Conservation (phyloP, 1,140 invertebrate species). For the Drosophila ambigua region DNA sequence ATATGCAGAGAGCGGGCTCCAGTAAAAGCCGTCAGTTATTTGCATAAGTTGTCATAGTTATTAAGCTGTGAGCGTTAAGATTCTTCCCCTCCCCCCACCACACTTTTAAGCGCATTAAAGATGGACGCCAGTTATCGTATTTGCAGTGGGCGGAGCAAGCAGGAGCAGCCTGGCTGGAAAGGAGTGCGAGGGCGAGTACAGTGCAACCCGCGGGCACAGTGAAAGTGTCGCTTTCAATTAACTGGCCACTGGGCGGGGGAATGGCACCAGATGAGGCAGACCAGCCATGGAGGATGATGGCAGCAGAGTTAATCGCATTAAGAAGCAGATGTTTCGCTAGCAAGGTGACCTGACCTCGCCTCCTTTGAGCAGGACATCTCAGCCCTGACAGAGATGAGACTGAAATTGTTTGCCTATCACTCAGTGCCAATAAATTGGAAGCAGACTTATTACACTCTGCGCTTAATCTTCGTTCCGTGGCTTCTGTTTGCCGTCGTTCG, state of each 20-base stretch:
- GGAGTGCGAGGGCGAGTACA: not conserved
- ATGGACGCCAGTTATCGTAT: slow-evolving; percentile 54
- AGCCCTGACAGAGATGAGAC: not conserved
- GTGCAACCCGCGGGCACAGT: slow-evolving; percentile 16
- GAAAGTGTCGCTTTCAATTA: slow-evolving; percentile 62
- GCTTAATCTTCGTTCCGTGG: not conserved
- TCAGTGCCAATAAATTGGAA: slow-evolving; percentile 24
- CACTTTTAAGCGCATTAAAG: slow-evolving; percentile 76
- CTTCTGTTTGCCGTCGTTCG: not conserved
- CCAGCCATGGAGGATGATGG: slow-evolving; percentile 13
- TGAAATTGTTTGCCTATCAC: slow-evolving; percentile 23
- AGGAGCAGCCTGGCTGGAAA: not conserved
- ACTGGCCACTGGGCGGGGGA: slow-evolving; percentile 4
- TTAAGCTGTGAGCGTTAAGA: slow-evolving; percentile 65
- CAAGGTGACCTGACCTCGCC: slow-evolving; percentile 17
- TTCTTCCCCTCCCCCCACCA: slow-evolving; percentile 45
- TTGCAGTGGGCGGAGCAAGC: not conserved
- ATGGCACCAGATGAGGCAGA: slow-evolving; percentile 8
- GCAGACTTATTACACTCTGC: slow-evolving; percentile 35
- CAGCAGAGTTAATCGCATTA: slow-evolving; percentile 46
- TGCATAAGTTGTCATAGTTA: slow-evolving; percentile 80
- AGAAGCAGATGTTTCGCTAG: slow-evolving; percentile 24
- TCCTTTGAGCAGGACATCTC: slow-evolving; percentile 9
- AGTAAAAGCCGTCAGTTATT: slow-evolving; percentile 62
- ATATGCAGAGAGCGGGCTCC: slow-evolving; percentile 20